These are phyloP conservation scores for Smutsia gigantea DNA, from an alignment of 2,797 vertebrate species.

Conservation along the genomic window DNA sequence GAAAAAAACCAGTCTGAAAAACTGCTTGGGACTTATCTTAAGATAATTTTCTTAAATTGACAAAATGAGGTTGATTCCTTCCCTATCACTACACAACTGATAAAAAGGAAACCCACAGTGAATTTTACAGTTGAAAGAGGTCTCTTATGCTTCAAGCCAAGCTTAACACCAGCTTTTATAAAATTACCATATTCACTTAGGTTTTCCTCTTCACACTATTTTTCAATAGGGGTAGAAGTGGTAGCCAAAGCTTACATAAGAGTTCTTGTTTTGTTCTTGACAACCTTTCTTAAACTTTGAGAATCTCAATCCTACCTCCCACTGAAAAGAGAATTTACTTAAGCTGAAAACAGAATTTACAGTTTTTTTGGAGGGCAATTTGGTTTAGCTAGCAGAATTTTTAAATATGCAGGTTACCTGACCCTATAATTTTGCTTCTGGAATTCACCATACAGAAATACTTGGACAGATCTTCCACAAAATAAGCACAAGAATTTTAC, in stretches of 20 bases:
- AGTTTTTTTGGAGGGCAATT: slow-evolving; percentile 20
- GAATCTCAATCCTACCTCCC: slow-evolving; percentile 13
- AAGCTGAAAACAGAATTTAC: slow-evolving; percentile 47
- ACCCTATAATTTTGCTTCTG: slow-evolving; percentile 62
- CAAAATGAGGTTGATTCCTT: slow-evolving; percentile 67
- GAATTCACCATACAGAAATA: slow-evolving; percentile 70
- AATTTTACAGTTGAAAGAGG: slow-evolving; percentile 70
- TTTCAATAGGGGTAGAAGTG: background rate
- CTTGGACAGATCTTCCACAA: slow-evolving; percentile 48
- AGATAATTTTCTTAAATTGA: slow-evolving; percentile 63
- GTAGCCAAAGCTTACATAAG: background rate
- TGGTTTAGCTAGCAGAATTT: slow-evolving; percentile 57
- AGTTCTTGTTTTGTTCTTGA: background rate
- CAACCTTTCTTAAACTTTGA: slow-evolving; percentile 42
- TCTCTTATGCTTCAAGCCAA: slow-evolving; percentile 36
- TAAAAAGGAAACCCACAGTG: slow-evolving; percentile 69
- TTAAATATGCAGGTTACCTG: slow-evolving; percentile 60
- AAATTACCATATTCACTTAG: slow-evolving; percentile 25
- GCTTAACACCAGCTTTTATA: slow-evolving; percentile 48
- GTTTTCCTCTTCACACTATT: slow-evolving; percentile 37
- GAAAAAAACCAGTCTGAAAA: background rate
- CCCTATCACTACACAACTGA: slow-evolving; percentile 45
- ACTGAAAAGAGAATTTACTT: background rate
- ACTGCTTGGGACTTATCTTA: slow-evolving; percentile 51
- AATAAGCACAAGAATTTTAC: slow-evolving; percentile 44